Conservation (phyloP, 2,888 invertebrate genomes). For the Lepidonotus clava region DNA sequence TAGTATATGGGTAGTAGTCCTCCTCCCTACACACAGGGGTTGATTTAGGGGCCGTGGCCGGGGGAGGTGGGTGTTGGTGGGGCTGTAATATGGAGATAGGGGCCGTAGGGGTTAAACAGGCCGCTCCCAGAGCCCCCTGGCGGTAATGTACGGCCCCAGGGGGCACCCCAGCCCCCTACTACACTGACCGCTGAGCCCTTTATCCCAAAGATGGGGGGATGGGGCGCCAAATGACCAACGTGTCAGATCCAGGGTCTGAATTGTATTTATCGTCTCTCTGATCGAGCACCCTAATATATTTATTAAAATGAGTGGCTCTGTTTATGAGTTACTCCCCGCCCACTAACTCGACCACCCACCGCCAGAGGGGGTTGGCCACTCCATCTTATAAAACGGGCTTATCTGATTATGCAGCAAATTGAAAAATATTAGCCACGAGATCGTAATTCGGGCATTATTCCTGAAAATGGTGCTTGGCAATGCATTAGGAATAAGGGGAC, state of each 20-base stretch:
- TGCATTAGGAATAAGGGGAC: neutral
- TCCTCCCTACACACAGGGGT: too few relatives aligned
- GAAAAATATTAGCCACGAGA: neutral
- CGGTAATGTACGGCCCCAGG: too few relatives aligned
- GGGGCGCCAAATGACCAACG: neutral
- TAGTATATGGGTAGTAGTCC: too few relatives aligned
- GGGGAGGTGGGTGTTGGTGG: too few relatives aligned
- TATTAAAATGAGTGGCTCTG: neutral
- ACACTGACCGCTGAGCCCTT: neutral
- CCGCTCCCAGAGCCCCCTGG: too few relatives aligned
- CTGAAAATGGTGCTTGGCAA: too few relatives aligned
- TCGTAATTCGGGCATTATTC: neutral
- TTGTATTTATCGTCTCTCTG: slow-evolving; percentile 8
- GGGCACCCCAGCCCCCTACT: too few relatives aligned
- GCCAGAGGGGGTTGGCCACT: neutral
- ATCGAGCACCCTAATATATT: slow-evolving; percentile 27
- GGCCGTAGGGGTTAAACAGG: too few relatives aligned
- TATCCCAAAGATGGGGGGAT: neutral
- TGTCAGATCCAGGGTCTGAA: neutral
- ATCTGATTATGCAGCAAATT: neutral
- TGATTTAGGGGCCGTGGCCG: too few relatives aligned
- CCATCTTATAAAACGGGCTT: neutral
- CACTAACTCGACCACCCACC: neutral
- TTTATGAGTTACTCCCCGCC: neutral
- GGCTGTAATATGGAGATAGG: too few relatives aligned